Evolutionary conservation across 2,797 vertebrate species (phyloP), one percentile per base, ranked within the genome.

Genomic region (Peromyscus aztecus): DNA sequence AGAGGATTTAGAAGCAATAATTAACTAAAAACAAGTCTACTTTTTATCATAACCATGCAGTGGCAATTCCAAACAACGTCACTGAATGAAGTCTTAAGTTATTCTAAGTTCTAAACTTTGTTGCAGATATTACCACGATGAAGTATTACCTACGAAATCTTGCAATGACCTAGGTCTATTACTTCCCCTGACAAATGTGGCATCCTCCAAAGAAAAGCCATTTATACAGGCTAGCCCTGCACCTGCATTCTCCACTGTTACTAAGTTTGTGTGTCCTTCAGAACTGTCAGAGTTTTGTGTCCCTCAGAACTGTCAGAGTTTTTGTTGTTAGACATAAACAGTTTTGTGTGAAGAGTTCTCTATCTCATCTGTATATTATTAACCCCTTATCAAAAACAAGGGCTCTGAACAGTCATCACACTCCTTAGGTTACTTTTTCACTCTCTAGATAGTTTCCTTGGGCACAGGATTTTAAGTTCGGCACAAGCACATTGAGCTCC

Each of bases 241-340:
- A 0, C 43, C 1, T 49, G 24, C 4, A 0, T 10, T 71, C 52
- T 3, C 29, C 52, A 16, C n/a, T 21, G 7, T 5, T 31, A 14
- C 40, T 63, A 34, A 52, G 6, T 34, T n/a, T 5, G 21, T 2
- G 55, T 75, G n/a, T 29, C 6, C 43, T 8, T 23, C 13, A 24
- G 49, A 49, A 37, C 6, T 2, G 24, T n/a, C n/a, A n/a, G n/a
- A n/a, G n/a, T n/a, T n/a, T n/a, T n/a, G n/a, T n/a, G n/a, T n/a
- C n/a, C n/a, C n/a, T n/a, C n/a, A n/a, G n/a, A n/a, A n/a, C n/a
- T n/a, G n/a, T 16, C 46, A 24, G 55, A 77, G 27, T 59, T 83
- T 76, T 83, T 80, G 43, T 67, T 76, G 16, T 73, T 43, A 52
- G 19, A 52, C 46, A 65, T 89, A 13, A n/a, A 37, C 24, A 65